phyloP scores from a whole-genome alignment of 2,113 vertebrate species.

The Mola mola region DNA sequence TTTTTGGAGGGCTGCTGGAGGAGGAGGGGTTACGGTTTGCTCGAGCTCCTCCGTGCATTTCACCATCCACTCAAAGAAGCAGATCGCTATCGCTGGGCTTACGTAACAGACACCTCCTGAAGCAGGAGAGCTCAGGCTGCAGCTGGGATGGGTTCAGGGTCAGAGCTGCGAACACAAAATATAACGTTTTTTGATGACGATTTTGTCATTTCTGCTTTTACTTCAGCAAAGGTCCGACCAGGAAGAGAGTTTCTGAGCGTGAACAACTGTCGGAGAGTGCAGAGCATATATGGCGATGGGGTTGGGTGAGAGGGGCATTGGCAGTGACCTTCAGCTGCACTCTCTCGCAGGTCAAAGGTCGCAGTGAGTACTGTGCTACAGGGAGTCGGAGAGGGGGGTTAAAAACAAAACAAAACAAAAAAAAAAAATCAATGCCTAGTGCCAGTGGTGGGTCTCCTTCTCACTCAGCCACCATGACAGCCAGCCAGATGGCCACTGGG shows the following conservation, averaged over 20 bases:
- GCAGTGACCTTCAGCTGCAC: conserved; percentile 66
- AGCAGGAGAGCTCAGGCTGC: too few species aligned
- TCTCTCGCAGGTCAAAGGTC: conserved; percentile 70
- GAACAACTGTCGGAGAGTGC: too few species aligned
- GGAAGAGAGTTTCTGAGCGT: too few species aligned
- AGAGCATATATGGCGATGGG: background rate
- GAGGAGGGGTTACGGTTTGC: conserved; percentile 8
- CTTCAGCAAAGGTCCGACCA: too few species aligned
- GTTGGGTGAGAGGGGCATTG: conserved; percentile 37
- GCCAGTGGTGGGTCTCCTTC: conserved; percentile 73
- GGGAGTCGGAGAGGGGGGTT: conserved; percentile 14
- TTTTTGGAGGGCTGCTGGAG: conserved; percentile 1
- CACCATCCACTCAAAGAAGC: conserved; percentile 25
- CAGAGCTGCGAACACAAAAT: too few species aligned
- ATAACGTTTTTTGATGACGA: too few species aligned
- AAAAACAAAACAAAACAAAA: conserved; percentile 4
- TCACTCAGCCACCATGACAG: conserved; percentile 80
- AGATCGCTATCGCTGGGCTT: conserved; percentile 46
- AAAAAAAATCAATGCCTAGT: conserved; percentile 73
- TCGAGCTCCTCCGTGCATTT: conserved; percentile 14
- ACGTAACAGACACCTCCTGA: conserved; percentile 11
- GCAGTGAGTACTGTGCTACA: conserved; percentile 50
- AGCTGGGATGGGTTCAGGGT: too few species aligned
- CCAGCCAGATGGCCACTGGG: conserved; percentile 81
- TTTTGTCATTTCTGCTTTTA: too few species aligned